Evolutionary conservation across 2,113 vertebrate genomes (phyloP).

Genomic region (Triplophysa dalaica): DNA sequence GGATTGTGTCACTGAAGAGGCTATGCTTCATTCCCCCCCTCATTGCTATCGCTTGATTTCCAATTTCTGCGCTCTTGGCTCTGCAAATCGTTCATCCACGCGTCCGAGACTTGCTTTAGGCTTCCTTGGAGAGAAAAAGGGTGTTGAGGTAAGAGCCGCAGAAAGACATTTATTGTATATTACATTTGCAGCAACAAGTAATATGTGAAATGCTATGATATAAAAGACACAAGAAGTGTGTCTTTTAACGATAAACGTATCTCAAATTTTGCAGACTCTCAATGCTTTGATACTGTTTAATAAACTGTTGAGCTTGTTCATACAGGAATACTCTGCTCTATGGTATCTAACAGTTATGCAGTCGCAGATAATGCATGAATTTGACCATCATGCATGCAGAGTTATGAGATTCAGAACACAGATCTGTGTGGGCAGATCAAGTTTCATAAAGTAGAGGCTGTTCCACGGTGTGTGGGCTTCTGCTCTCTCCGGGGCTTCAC

Average conservation of each 20-base stretch:
- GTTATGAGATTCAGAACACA: slow-evolving; percentile 27
- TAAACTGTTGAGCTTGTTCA: neutral
- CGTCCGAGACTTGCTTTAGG: neutral
- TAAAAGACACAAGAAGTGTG: neutral
- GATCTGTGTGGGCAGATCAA: slow-evolving; percentile 44
- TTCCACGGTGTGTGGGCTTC: slow-evolving; percentile 36
- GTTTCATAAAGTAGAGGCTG: slow-evolving; percentile 39
- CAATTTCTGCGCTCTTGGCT: slow-evolving; percentile 27
- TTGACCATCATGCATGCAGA: neutral
- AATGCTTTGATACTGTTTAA: neutral
- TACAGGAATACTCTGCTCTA: neutral
- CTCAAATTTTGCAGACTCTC: neutral
- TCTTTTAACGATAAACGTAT: neutral
- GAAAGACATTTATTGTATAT: neutral
- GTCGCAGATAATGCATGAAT: neutral
- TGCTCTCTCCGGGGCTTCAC: slow-evolving; percentile 36
- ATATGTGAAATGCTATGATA: too few species aligned
- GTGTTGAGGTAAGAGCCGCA: slow-evolving; percentile 43
- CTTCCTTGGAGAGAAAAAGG: neutral
- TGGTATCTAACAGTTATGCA: neutral
- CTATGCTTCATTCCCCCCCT: slow-evolving; percentile 43
- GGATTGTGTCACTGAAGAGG: slow-evolving; percentile 45
- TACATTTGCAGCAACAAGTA: too few species aligned
- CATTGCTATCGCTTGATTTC: neutral
- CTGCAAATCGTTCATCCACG: slow-evolving; percentile 13